These are phyloP conservation scores for Oscheius sp. DNA, from an alignment of 2,888 invertebrate species.

Conservation along the genomic window DNA sequence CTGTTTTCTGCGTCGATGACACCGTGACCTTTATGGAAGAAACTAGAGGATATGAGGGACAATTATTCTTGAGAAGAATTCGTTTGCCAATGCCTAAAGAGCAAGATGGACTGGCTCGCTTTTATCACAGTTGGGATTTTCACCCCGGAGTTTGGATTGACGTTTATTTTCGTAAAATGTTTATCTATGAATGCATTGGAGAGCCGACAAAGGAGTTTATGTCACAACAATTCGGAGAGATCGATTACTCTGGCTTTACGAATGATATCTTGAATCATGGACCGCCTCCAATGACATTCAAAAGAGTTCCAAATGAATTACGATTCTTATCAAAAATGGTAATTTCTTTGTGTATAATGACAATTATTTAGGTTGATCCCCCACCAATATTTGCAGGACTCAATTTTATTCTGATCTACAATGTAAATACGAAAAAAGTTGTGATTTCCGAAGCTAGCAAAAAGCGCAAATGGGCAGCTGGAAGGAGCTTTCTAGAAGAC, in stretches of 20 bases:
- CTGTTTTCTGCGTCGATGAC: constrained; percentile 47
- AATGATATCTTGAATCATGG: too few species aligned
- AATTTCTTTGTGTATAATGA: not conserved
- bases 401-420: constrained; percentile 43
- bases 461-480: constrained; percentile 43
- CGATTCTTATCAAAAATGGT: constrained; percentile 22
- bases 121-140: constrained; percentile 54
- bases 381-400: constrained; percentile 41
- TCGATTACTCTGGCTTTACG: too few species aligned
- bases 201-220: constrained; percentile 48
- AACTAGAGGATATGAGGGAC: constrained; percentile 54
- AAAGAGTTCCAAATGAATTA: constrained; percentile 9
- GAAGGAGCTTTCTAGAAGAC: constrained; percentile 46
- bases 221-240: constrained; percentile 52
- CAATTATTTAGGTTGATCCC: constrained; percentile 44
- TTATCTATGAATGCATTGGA: constrained; percentile 48
- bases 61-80: constrained; percentile 53
- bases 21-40: constrained; percentile 53
- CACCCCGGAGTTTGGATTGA: constrained; percentile 57
- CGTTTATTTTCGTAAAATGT: constrained; percentile 49
- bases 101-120: constrained; percentile 36
- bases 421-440: constrained; percentile 45
- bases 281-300: constrained; percentile 31
- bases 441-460: constrained; percentile 40
- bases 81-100: constrained; percentile 39